A percentile compares a stretch with the other conserved stretches of the same genome.
These are phyloP conservation scores for Amyelois transitella DNA, from an alignment of 1,140 invertebrate species.

Conservation along the genomic window DNA sequence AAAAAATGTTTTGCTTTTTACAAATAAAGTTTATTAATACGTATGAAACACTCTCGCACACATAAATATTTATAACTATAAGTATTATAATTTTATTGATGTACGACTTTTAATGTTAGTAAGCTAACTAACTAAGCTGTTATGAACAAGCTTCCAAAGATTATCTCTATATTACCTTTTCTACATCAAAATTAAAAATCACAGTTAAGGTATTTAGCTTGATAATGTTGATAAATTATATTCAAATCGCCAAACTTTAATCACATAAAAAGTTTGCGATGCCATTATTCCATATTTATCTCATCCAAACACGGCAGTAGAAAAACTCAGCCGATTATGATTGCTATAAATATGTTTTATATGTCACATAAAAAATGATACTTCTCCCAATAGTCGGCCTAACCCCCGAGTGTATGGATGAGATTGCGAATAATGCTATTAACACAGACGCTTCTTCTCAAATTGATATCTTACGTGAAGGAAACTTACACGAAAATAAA, in stretches of 20 bases:
- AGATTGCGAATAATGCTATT: constrained; percentile 74
- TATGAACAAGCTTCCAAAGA: no score
- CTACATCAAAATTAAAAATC: no score
- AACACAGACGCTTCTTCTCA: constrained; percentile 74
- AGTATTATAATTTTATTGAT: no score
- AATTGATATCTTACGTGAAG: constrained; percentile 64
- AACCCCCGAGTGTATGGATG: constrained; percentile 71
- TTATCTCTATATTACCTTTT: no score
- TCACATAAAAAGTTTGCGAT: constrained; percentile 34
- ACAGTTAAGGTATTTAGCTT: no score
- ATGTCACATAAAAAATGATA: constrained; percentile 72
- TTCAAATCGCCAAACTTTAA: constrained; percentile 2
- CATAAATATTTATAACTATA: no score
- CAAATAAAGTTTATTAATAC: no score
- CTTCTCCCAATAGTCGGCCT: constrained; percentile 46
- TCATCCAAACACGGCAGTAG: constrained; percentile 50
- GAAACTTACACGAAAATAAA: constrained; percentile 29
- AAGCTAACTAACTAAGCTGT: no score
- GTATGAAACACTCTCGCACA: no score
- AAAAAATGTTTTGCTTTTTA: no score
- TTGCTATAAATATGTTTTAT: constrained; percentile 74
- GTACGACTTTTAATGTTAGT: no score
- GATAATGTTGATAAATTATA: no score
- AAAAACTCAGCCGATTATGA: constrained; percentile 66
- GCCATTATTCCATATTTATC: constrained; percentile 56